Evolutionary conservation across 2,113 vertebrate genomes (phyloP), one percentile per base, ranked within the genome.

Genomic region (Psilopogon haemacephalus): DNA sequence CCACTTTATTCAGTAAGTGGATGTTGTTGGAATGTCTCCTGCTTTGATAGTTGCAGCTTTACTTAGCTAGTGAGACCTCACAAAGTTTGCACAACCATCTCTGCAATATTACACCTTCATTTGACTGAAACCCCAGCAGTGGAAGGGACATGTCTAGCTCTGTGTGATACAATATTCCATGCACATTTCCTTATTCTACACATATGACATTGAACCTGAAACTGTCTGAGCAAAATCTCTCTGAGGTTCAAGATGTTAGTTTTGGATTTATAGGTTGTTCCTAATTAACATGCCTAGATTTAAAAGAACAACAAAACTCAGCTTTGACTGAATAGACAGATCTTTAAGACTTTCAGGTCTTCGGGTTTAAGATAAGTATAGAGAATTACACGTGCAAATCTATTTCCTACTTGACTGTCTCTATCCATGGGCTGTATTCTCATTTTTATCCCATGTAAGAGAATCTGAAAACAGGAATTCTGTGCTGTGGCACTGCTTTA

Each of bases 401-500:
- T 24, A 84, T 80, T 90, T 88, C 65, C 70, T 84, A n/a, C 21
- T 38, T 58, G 67, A 8, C n/a, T 55, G 40, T n/a, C 44, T 70
- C 38, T 38, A 33, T 56, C 13, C 55, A 33, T 0, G 5, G 90
- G 55, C 3, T 13, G 21, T 76, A 58, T 20, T 81, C 70, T 75
- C 48, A 24, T 88, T 84, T 94, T 84, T 73, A 48, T 60, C 63
- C 73, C 10, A 4, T 20, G 65, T 65, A 78, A 81, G n/a, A 5
- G 62, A 85, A 27, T 35, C 48, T 55, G 28, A 91, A 85, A 90
- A 78, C 30, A 88, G 69, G 76, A 93, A 91, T 88, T 92, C 58
- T 78, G 44, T 54, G 67, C 60, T 78, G 81, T 90, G 88, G 90
- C 80, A 78, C 50, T 69, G 52, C 86, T 84, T 91, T 80, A 81